Evolutionary conservation across 2,113 vertebrate genomes (phyloP).

Genomic region (Mus musculus): DNA sequence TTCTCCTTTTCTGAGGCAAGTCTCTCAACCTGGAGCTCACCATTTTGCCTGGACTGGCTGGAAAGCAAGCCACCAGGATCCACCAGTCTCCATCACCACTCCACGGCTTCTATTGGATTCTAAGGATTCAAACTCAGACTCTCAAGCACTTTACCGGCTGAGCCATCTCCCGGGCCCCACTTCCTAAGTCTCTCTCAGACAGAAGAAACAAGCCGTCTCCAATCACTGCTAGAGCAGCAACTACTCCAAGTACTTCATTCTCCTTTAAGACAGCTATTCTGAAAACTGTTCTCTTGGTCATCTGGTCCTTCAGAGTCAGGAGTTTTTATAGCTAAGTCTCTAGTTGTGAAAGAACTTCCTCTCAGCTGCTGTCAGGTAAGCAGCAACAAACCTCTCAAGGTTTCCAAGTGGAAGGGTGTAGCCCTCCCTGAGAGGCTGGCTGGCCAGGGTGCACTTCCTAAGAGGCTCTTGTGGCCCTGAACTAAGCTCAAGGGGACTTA

Average conservation of each 20-base stretch:
- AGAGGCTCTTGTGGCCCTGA: background rate
- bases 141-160: background rate
- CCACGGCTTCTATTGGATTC: background rate
- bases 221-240: background rate
- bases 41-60: background rate
- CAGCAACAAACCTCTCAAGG: background rate
- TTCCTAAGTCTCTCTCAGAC: conserved; percentile 10
- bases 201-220: background rate
- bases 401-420: conserved; percentile 3
- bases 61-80: background rate
- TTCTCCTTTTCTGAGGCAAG: background rate
- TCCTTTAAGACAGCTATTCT: background rate
- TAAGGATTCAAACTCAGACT: background rate
- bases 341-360: background rate
- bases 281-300: conserved; percentile 45
- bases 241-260: background rate
- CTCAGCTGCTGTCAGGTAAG: conserved; percentile 6
- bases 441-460: background rate
- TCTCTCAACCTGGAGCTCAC: background rate
- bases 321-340: conserved; percentile 42
- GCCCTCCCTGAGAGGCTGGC: background rate
- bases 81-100: background rate
- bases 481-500: background rate
- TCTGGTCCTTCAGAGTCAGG: conserved; percentile 21
- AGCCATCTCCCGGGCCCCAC: background rate